Evolutionary conservation across 2,888 invertebrate genomes (phyloP), one percentile per base, ranked within the genome.

Genomic region (Netelia melanura): DNA sequence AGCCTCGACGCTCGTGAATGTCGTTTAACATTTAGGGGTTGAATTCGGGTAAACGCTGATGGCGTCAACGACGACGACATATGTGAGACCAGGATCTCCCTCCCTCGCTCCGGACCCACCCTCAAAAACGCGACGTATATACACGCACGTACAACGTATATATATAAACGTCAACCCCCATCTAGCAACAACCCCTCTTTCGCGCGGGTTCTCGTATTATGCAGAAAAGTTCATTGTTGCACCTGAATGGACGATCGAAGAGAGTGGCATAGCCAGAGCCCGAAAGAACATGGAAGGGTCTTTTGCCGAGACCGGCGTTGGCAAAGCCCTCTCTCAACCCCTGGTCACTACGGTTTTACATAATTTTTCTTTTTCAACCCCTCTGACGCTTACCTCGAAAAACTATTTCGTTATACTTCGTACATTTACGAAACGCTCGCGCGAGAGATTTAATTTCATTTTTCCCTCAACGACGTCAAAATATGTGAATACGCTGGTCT

Each of bases 221-320:
- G 90, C 90, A 90, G 88, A 91, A 90, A 90, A 89, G 86, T 88
- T 90, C 87, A 90, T 91, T 90, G 91, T 90, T 86, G 89, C 77
- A 82, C 79, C 86, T 87, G 86, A 89, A 90, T 90, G 86, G 89
- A 83, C 86, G 86, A 77, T 79, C 64, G 85, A 86, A 82, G 90
- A 86, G 80, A 77, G 80, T 79, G 68, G 64, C 54, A 25, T 21
- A 71, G 43, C 21, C 44, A 71, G 65, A 77, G 43, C 10, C 11
- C 52, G 58, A 21, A 44, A 62, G 48, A n/a, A 25, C 38, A 30
- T 23, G 67, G 8, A 76, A 64, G 62, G 72, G 44, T 64, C 83
- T 72, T 11, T 17, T 30, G 38, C n/a, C 38, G 64, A 62, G 71
- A 76, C 54, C 70, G 23, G 48, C 38, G 56, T 38, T 38, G 58